Evolutionary conservation across 2,113 vertebrate genomes (phyloP), one percentile per base, ranked within the genome.

Genomic region (Ptyas mucosa): DNA sequence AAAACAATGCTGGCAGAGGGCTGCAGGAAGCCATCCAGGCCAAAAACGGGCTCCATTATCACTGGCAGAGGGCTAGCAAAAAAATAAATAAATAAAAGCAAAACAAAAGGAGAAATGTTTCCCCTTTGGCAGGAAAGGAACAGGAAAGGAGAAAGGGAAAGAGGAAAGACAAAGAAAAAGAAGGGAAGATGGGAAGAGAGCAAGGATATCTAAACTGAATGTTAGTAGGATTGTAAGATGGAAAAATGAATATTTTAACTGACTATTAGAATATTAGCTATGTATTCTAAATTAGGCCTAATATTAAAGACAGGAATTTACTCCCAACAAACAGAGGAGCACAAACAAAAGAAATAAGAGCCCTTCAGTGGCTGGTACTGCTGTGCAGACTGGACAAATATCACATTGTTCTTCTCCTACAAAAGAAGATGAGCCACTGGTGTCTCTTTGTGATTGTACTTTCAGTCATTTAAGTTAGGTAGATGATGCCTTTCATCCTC

Each of bases 291-390:
- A 85, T 24, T 20, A 12, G 14, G 24, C 46, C 46, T 10, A 52
- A 49, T 52, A 43, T 43, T 85, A 39, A 29, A 46, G 24, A 49
- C 3, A n/a, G 34, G 34, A 34, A 18, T 51, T 69, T 21, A 46
- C 12, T 39, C 14, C 29, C 69, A 81, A 39, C 18, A 81, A 81
- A 81, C 18, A 18, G 86, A 54, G 34, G 4, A 21, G 5, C 14
- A 12, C 11, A 10, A 64, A 93, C 88, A 89, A 58, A 93, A 95
- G 43, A 96, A 96, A 94, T 92, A 86, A 0, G 92, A 96, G 92
- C 93, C 87, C 81, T 64, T 96, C 92, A 69, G 92, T 91, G 92
- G 58, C 93, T 95, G 94, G 90, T 87, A 95, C 88, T 93, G 61
- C 7, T 5, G 64, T 0, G 90, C 88, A 8, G 34, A 15, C 10